A percentile compares a stretch with the other conserved stretches of the same genome.
Evolutionary conservation across 2,113 vertebrate species (phyloP).

Genomic region (Macrotis lagotis): DNA sequence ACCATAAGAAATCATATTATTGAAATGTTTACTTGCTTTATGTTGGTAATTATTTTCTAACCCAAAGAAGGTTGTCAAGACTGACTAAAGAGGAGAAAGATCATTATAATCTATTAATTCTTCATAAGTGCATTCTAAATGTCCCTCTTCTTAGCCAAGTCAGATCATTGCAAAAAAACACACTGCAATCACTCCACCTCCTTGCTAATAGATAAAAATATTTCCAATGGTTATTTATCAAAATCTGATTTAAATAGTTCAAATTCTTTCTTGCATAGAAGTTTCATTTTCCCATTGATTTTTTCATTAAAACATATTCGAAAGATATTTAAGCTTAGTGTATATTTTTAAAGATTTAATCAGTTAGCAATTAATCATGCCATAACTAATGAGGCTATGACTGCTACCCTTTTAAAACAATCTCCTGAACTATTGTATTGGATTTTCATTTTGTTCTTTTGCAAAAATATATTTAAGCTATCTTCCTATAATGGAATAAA

Average conservation of each 20-base stretch:
- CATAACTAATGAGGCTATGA: not conserved
- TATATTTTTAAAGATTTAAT: not conserved
- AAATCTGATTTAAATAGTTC: not conserved
- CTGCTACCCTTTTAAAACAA: not conserved
- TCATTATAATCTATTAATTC: not conserved
- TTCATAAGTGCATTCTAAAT: not conserved
- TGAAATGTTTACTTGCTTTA: not conserved
- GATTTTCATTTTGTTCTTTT: not conserved
- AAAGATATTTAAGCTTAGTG: not conserved
- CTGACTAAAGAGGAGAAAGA: too few species aligned
- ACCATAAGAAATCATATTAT: not conserved
- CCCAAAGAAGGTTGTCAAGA: not conserved
- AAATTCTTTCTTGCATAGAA: not conserved
- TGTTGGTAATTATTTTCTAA: not conserved
- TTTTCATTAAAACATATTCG: not conserved
- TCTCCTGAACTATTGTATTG: not conserved
- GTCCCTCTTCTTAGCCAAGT: not conserved
- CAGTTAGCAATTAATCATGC: not conserved
- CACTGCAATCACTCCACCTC: not conserved
- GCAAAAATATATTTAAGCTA: not conserved
- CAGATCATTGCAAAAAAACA: not conserved
- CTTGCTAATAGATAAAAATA: not conserved
- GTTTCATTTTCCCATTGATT: conserved; percentile 1
- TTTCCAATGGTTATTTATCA: not conserved
- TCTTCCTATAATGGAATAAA: not conserved